Evolutionary conservation across 2,113 vertebrate species (phyloP), one percentile per base, ranked within the genome.

Genomic region (Nycticorax nycticorax): DNA sequence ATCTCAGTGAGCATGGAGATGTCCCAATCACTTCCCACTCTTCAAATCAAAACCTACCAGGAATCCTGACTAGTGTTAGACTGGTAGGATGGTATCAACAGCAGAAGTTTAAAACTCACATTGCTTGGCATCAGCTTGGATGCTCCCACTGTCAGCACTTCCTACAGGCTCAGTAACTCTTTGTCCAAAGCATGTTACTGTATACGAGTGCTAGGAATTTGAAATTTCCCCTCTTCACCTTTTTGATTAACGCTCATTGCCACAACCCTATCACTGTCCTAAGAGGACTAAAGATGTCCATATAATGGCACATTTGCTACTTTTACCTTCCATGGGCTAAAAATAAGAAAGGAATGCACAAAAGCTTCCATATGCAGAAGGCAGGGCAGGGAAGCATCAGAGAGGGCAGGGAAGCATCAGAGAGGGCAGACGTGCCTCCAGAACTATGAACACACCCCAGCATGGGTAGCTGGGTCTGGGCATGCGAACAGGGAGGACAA

Each of bases 381-480:
- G 50, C 10, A 93, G 57, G 16, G 21, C n/a, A 75, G 26, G 20
- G 32, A 92, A 85, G 15, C 37, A 63, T 18, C 1, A 0, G n/a
- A 80, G 45, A 57, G 22, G 23, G 23, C 18, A 68, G 47, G n/a
- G 32, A 92, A 85, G 15, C 37, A 63, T 18, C 1, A 0, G n/a
- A 80, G 45, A 57, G 22, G 23, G 23, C 18, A 68, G 47, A 55
- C 2, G 2, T 24, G 14, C 10, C 10, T n/a, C 26, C 24, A 55
- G 35, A 76, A 22, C 27, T 52, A 48, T 4, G 9, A 72, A 63
- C 22, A 41, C 5, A 50, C 8, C 39, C 32, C 7, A 64, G 21
- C 18, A 17, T 0, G 1, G 32, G 9, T 50, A 84, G 28, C 3
- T 45, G 4, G 18, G 27, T 37, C 24, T 69, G 17, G 11, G 50